Evolutionary conservation across 2,888 invertebrate species (phyloP).

Genomic region (Cataglyphis albicans): DNA sequence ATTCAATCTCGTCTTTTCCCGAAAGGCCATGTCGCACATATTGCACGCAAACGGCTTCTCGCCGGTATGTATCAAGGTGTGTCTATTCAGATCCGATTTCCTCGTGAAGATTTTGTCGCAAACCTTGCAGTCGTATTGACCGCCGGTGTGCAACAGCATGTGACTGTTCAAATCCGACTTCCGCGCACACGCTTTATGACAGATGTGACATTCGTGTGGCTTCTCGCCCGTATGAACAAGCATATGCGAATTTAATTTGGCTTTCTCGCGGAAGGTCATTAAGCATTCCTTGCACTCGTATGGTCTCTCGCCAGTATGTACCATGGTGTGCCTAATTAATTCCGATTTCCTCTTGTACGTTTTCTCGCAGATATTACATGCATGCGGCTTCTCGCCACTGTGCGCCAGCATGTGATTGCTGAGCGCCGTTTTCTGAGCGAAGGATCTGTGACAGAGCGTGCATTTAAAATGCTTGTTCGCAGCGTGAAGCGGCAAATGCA

Average conservation of each 20-base stretch:
- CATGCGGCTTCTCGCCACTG: slow-evolving; percentile 83
- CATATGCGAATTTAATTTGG: slow-evolving; percentile 84
- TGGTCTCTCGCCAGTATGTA: slow-evolving; percentile 83
- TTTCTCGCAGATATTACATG: slow-evolving; percentile 83
- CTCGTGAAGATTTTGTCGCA: slow-evolving; percentile 84
- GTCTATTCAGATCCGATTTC: slow-evolving; percentile 83
- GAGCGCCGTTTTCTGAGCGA: slow-evolving; percentile 81
- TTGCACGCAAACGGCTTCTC: slow-evolving; percentile 83
- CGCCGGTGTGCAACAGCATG: slow-evolving; percentile 84
- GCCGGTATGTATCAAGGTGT: slow-evolving; percentile 83
- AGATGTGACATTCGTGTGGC: slow-evolving; percentile 83
- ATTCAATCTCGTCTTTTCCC: slow-evolving; percentile 82
- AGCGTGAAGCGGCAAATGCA: slow-evolving; percentile 77
- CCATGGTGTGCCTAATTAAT: slow-evolving; percentile 83
- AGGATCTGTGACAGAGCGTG: slow-evolving; percentile 81
- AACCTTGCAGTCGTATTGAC: slow-evolving; percentile 84
- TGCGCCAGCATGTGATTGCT: slow-evolving; percentile 84
- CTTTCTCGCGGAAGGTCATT: slow-evolving; percentile 84
- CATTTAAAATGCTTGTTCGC: slow-evolving; percentile 82
- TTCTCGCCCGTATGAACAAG: slow-evolving; percentile 84
- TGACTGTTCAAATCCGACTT: slow-evolving; percentile 84
- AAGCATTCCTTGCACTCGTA: slow-evolving; percentile 84
- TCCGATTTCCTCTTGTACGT: slow-evolving; percentile 84
- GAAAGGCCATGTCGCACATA: slow-evolving; percentile 82
- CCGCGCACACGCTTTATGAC: slow-evolving; percentile 83